Percentiles rank a stretch among this genome's conserved stretches.
Evolutionary conservation across 1,140 invertebrate genomes (phyloP).

Genomic region (Ectropis grisescens): DNA sequence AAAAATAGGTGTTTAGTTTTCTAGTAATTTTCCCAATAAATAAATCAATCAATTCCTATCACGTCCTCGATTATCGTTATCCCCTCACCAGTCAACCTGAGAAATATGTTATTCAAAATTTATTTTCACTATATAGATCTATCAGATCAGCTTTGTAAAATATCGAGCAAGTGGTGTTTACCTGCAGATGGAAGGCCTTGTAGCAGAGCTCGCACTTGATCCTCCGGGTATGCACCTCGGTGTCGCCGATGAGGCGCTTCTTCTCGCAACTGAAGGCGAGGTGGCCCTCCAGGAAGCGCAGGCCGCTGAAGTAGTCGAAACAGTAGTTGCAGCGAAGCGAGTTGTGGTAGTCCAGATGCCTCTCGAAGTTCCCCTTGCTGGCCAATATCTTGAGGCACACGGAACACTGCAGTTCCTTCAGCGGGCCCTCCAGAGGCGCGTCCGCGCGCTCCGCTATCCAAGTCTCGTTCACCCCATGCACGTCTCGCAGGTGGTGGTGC

Average conservation of each 20-base stretch:
- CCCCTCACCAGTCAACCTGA: no score
- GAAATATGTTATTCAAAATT: no score
- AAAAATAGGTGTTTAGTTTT: no score
- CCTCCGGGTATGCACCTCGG: constrained; percentile 51
- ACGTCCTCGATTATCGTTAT: no score
- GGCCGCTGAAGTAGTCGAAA: constrained; percentile 56
- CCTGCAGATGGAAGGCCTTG: constrained; percentile 62
- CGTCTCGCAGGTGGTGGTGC: constrained; percentile 52
- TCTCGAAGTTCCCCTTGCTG: constrained; percentile 53
- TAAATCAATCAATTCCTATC: no score
- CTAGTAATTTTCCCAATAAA: no score
- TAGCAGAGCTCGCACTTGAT: constrained; percentile 61
- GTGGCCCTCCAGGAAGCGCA: constrained; percentile 59
- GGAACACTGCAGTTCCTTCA: constrained; percentile 59
- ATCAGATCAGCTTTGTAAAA: no score
- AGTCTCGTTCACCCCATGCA: constrained; percentile 48
- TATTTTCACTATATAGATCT: no score
- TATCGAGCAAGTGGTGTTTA: no score
- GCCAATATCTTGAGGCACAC: constrained; percentile 61
- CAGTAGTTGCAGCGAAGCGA: constrained; percentile 65
- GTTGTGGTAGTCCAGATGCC: constrained; percentile 65
- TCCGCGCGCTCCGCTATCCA: constrained; percentile 47
- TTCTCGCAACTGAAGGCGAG: constrained; percentile 55
- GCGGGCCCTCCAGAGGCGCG: constrained; percentile 28
- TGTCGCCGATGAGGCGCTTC: constrained; percentile 55